Percentiles rank a stretch among this genome's conserved stretches.
These are phyloP conservation scores for Hyperoplus immaculatus DNA, from an alignment of 2,797 vertebrate genomes.

Conservation along the genomic window DNA sequence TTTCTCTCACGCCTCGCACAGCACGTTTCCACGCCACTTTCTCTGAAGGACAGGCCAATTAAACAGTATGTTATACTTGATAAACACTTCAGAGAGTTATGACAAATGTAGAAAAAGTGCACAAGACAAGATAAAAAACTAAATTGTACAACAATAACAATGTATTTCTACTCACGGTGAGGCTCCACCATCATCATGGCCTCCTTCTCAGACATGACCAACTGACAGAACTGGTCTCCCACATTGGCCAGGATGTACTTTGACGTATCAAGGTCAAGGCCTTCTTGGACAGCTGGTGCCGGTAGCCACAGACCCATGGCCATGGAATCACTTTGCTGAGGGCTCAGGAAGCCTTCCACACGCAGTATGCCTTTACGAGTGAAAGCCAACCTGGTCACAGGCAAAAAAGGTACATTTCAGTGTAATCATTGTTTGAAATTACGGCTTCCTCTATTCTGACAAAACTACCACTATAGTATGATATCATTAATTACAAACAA, in stretches of 20 bases:
- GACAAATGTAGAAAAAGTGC: neutral
- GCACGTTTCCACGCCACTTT: conserved; percentile 99
- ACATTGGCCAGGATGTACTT: conserved; percentile 99
- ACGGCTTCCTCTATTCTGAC: neutral
- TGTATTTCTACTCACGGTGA: conserved; percentile 90
- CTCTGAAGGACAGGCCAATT: conserved; percentile 81
- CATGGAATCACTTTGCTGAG: conserved; percentile 97
- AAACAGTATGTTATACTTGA: neutral
- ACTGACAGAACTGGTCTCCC: conserved; percentile 98
- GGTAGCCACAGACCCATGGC: conserved; percentile 99
- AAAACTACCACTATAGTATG: neutral
- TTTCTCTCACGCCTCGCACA: conserved; percentile 96
- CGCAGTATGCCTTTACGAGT: conserved; percentile 96
- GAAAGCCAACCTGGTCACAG: conserved; percentile 91
- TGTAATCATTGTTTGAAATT: neutral
- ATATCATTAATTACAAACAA: neutral
- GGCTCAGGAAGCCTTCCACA: conserved; percentile 97
- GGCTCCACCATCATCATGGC: conserved; percentile 99
- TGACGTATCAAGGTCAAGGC: conserved; percentile 97
- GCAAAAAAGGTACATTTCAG: neutral
- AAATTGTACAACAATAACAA: neutral
- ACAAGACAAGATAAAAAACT: neutral
- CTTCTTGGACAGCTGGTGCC: conserved; percentile 90
- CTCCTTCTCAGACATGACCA: conserved; percentile 99
- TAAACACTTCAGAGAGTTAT: neutral